Base-by-base conservation (phyloP, 1,140 invertebrate species). In the Meteorus sp. region DNA sequence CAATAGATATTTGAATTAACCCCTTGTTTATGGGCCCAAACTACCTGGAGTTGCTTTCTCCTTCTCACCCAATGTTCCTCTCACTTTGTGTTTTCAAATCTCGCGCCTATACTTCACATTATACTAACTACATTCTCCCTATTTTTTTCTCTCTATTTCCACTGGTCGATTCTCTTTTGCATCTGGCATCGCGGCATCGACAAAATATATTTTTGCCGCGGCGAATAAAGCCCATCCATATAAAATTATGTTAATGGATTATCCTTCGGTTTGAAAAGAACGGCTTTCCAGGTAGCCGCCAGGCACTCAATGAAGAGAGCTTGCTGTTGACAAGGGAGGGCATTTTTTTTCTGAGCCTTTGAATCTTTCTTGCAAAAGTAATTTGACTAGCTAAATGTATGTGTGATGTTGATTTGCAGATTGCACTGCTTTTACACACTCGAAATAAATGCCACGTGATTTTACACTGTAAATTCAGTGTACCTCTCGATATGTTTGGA, bases 171-270 rank as follows among this genome's bases (percentile, higher is more conserved):
- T 69, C 76, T 77, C 69, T 74, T 79, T 80, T 79, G 76, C 78
- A 80, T 79, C 77, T 79, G 77, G 72, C 70, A 59, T 35, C 25
- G 31, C 31, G 63, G 47, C 66, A 47, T 63, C 63, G 71, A 74
- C 73, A 75, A 73, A 78, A 76, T 71, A n/a, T n/a, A 69, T 74
- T 65, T 70, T 69, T 62, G 60, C 47, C 61, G 67, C 63, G 66
- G 61, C 64, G 69, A 71, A 71, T 71, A 72, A 66, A 68, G 63
- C 63, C 63, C 64, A 69, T 71, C 74, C 72, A 78, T 78, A 74
- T 77, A 75, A 79, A 80, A 80, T 80, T 80, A 80, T 80, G 78
- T 80, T 80, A 80, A 80, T 80, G 75, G 78, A 79, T 80, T 78
- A 80, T 80, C 78, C 77, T 75, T 73, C 61, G 60, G 62, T 62